Percentiles rank a stretch among this genome's conserved stretches.
Evolutionary conservation across 2,113 vertebrate species (phyloP).

Genomic region (Uropsilus gracilis): DNA sequence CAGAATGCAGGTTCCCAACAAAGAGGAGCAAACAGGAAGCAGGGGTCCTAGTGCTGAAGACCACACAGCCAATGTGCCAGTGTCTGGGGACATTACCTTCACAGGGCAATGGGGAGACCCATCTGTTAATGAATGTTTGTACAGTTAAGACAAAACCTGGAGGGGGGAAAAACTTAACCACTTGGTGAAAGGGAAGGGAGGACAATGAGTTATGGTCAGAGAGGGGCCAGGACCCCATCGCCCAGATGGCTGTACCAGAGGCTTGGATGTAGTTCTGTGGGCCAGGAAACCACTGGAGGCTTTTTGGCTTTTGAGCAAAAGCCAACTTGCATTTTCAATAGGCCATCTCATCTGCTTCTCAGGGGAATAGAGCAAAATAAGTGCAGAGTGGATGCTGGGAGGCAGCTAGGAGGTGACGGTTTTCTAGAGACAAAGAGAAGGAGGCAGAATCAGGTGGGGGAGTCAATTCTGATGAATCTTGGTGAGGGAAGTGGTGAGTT

Average conservation of each 20-base stretch:
- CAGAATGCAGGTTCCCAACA: background rate
- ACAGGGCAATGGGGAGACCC: background rate
- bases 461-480: background rate
- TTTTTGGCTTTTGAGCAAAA: background rate
- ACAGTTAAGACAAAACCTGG: background rate
- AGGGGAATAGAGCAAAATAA: background rate
- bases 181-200: background rate
- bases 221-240: background rate
- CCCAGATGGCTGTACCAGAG: background rate
- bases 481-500: background rate
- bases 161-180: too few relatives aligned
- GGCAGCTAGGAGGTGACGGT: background rate
- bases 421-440: background rate
- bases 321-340: background rate
- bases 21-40: background rate
- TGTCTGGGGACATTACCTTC: background rate
- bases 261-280: background rate
- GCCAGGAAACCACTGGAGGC: background rate
- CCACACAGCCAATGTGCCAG: fast-evolving
- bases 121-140: background rate
- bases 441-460: background rate
- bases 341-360: background rate
- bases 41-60: background rate
- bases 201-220: too few relatives aligned
- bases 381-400: background rate